Evolutionary conservation across 2,113 vertebrate genomes (phyloP).

Genomic region (Leucoraja erinaceus): DNA sequence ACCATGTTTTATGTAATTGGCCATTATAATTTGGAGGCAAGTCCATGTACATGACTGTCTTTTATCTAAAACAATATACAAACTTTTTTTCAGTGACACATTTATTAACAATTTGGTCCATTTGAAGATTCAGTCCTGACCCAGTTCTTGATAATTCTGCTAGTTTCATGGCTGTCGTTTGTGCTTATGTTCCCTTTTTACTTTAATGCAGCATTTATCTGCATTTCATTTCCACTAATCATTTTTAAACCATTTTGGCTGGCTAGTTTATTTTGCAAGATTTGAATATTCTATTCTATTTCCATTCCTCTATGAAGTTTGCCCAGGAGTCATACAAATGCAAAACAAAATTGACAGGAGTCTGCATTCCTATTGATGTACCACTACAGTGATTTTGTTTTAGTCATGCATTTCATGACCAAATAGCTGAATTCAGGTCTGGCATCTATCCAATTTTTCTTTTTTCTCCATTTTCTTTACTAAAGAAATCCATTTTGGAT

Average conservation of each 20-base stretch:
- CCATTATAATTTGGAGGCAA: not conserved
- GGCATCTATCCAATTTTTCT: not conserved
- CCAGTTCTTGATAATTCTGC: not conserved
- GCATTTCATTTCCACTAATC: not conserved
- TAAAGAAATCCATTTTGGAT: not conserved
- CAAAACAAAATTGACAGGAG: not conserved
- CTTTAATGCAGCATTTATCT: not conserved
- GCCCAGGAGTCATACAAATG: not conserved
- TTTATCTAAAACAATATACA: not conserved
- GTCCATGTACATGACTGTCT: not conserved
- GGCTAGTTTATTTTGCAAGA: not conserved
- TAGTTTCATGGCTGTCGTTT: not conserved
- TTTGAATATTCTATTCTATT: not conserved
- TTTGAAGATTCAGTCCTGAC: not conserved
- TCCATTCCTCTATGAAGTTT: not conserved
- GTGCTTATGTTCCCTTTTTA: not conserved
- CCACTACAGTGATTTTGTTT: not conserved
- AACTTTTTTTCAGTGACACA: not conserved
- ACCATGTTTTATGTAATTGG: not conserved
- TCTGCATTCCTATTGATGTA: not conserved
- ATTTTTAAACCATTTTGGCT: not conserved
- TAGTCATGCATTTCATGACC: not conserved
- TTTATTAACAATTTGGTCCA: not conserved
- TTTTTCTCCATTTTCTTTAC: not conserved
- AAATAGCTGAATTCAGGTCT: too few relatives aligned